These are phyloP conservation scores for Xiphias gladius DNA, from an alignment of 2,113 vertebrate genomes.

Conservation along the genomic window DNA sequence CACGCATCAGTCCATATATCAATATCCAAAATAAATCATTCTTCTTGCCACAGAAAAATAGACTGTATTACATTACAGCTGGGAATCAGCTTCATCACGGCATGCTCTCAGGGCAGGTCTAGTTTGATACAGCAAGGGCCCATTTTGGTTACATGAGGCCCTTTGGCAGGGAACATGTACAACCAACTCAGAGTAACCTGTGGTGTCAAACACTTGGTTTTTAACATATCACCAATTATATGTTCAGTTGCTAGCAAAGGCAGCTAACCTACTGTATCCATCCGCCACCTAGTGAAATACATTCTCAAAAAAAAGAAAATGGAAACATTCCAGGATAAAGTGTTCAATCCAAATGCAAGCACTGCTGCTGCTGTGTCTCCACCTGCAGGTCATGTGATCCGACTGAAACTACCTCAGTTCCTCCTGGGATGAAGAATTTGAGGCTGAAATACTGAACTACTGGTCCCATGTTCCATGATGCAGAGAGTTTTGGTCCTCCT, in stretches of 20 bases:
- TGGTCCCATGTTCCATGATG: slow-evolving; percentile 24
- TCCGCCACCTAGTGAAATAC: slow-evolving; percentile 28
- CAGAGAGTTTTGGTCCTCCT: slow-evolving; percentile 54
- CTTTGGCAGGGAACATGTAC: slow-evolving; percentile 21
- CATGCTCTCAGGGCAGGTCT: slow-evolving; percentile 78
- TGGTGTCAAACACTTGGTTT: slow-evolving; percentile 5
- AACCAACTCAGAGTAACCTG: slow-evolving; percentile 14
- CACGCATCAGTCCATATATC: slow-evolving; percentile 45
- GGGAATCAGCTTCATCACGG: slow-evolving; percentile 47
- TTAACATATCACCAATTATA: slow-evolving; percentile 19
- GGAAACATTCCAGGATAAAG: slow-evolving; percentile 52
- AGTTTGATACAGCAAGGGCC: slow-evolving; percentile 47
- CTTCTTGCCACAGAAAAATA: slow-evolving; percentile 76
- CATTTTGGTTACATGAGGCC: slow-evolving; percentile 26
- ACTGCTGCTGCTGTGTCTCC: slow-evolving; percentile 8
- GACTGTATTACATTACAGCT: slow-evolving; percentile 60
- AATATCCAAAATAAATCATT: slow-evolving; percentile 75
- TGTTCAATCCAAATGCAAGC: slow-evolving; percentile 32
- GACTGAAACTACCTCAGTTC: neutral
- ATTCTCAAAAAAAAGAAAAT: slow-evolving; percentile 38
- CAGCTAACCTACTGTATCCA: neutral
- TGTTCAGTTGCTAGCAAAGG: slow-evolving; percentile 24
- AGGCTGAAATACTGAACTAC: slow-evolving; percentile 50
- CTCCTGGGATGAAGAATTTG: slow-evolving; percentile 26
- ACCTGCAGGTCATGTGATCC: neutral